Percentiles rank a stretch among this genome's conserved stretches.
Conservation (phyloP, 1,140 invertebrate genomes). For the Drosophila albomicans region DNA sequence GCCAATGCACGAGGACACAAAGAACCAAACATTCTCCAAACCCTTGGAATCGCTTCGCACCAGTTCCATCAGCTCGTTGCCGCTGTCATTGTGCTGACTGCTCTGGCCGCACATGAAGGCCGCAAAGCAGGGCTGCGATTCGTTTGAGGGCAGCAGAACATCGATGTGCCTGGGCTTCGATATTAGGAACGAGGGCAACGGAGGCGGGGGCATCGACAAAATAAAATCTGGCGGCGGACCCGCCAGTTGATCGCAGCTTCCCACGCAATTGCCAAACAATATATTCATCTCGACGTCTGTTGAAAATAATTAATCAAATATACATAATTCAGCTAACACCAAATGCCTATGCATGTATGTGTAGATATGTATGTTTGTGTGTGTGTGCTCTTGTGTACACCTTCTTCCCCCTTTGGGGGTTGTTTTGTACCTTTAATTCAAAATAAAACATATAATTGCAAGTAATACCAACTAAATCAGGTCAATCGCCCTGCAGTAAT, state of each 20-base stretch:
- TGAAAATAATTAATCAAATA: background rate
- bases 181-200: slow-evolving; percentile 90
- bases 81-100: slow-evolving; percentile 85
- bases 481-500: background rate
- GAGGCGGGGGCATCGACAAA: slow-evolving; percentile 92
- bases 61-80: slow-evolving; percentile 91
- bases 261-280: slow-evolving; percentile 77
- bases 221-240: slow-evolving; percentile 93
- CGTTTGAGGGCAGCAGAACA: slow-evolving; percentile 85
- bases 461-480: slow-evolving; percentile 9
- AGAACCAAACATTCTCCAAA: slow-evolving; percentile 92
- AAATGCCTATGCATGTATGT: slow-evolving; percentile 7
- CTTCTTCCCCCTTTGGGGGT: background rate
- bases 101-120: slow-evolving; percentile 86
- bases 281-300: slow-evolving; percentile 55
- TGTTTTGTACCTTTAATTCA: slow-evolving; percentile 6
- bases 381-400: background rate
- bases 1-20: slow-evolving; percentile 91
- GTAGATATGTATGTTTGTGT: background rate
- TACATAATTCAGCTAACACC: background rate
- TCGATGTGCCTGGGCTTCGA: slow-evolving; percentile 79
- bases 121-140: slow-evolving; percentile 86
- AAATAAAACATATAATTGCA: slow-evolving; percentile 15
- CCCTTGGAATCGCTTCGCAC: slow-evolving; percentile 88
- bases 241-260: slow-evolving; percentile 88